phyloP scores from a whole-genome alignment of 2,113 vertebrate genomes.

The Phalacrocorax aristotelis region DNA sequence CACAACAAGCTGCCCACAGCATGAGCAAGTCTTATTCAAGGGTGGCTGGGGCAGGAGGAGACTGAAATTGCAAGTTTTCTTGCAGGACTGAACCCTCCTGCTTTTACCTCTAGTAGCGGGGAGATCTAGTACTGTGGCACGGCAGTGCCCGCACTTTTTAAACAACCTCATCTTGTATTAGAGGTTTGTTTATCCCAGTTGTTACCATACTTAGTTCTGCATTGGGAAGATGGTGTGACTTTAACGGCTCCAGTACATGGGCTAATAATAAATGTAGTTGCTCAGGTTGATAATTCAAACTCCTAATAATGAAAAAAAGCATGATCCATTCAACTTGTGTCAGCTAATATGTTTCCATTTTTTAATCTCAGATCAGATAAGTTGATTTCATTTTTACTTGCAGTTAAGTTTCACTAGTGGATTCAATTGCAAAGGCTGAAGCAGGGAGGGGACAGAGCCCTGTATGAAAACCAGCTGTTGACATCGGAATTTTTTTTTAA shows the following conservation, averaged over 20 bases:
- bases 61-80: neutral
- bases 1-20: accelerated
- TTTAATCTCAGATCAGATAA: neutral
- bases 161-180: neutral
- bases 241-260: neutral
- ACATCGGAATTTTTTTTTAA: neutral
- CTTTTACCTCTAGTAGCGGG: neutral
- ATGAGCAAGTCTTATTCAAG: neutral
- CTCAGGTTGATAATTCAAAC: neutral
- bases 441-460: neutral
- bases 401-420: neutral
- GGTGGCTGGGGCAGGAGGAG: neutral
- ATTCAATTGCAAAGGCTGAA: neutral
- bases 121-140: neutral
- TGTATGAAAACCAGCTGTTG: conserved; percentile 24
- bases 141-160: neutral
- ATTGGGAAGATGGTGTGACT: neutral
- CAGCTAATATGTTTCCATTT: neutral
- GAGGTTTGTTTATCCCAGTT: neutral
- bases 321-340: neutral
- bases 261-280: neutral
- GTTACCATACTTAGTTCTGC: neutral
- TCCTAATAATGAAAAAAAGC: neutral
- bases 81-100: neutral
- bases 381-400: neutral